Evolutionary conservation across 2,797 vertebrate genomes (phyloP), one percentile per base, ranked within the genome.

Genomic region (Pteronotus mesoamericanus): DNA sequence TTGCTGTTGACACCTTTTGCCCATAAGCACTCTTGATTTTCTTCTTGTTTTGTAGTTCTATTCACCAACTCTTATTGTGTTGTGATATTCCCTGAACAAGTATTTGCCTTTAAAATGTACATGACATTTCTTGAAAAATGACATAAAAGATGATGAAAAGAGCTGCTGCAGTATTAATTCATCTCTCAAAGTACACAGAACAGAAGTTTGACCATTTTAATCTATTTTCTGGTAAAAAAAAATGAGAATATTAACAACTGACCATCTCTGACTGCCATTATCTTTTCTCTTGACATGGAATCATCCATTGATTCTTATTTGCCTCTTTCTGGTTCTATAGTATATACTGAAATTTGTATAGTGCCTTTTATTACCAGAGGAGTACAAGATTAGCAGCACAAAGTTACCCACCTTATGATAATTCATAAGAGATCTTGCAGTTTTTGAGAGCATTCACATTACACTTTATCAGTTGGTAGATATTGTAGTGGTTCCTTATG

Each of bases 151-250:
- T n/a, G 2, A 93, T 66, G 51, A 51, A 79, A 78, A 24, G 37
- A 66, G 42, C 59, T 42, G 51, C 78, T 94, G 86, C 3, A 32
- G 26, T 77, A 32, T 90, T 96, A 89, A 92, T 96, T 95, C 83
- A 74, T 83, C 72, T 95, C 66, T 94, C 69, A 94, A 26, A 39
- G 4, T 37, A 1, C 5, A 37, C 9, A 75, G 90, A 96, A 66
- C 5, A 75, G 51, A 86, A 42, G 86, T 75, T 87, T 5, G 12
- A 91, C 83, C 29, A 66, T 91, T 94, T 68, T 94, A 61, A 87
- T 94, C 55, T 53, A 94, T 57, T 95, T 96, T 75, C 82, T 37
- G 57, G 46, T 37, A 66, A 86, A 80, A 71, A 92, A 71, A 85
- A 88, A 77, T 42, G 69, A 78, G 39, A 53, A 12, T 48, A 9